Base-by-base conservation (phyloP, 2,888 invertebrate species). In the Stenchaetothrips biformis region DNA sequence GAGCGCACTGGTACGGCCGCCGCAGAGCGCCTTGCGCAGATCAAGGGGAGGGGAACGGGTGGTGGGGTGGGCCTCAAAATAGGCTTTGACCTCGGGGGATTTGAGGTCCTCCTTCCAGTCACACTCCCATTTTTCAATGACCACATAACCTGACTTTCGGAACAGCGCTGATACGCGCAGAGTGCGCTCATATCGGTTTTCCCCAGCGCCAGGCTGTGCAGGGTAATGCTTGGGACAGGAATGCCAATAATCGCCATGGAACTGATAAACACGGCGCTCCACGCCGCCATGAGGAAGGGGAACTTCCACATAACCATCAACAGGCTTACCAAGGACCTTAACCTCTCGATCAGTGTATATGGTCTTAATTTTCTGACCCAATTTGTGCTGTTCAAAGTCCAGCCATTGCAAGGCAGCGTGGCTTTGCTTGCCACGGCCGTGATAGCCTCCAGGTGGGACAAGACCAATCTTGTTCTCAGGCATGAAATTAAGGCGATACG, bases 401-500 rank as follows among this genome's bases (percentile, higher is more conserved):
- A 84, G 49, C 84, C 84, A 84, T n/a, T 82, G 78, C 3, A 84
- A 0, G 7, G 83, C 83, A 8, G 18, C 49, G 77, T n/a, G 59
- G 7, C 84, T 85, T 62, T 85, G 85, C 1, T 83, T 84, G 4
- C 37, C 37, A 1, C 37, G 1, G 37, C 37, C 37, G 4, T 37
- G 37, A 37, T 37, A 37, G 37, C 85, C 85, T 1, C 79, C 79
- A 7, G 78, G 79, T 0, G 85, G 85, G 18, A 85, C 83, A 3
- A 85, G 81, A 9, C 83, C 85, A n/a, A 85, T 84, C 0, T 83
- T 83, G 8, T 84, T 78, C 7, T 82, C 59, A 82, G 84, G 82
- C 13, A 85, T 79, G 82, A 84, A 85, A 27, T 85, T 84, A 49
- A 83, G 82, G n/a, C 80, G 11, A 67, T 77, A 82, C 0, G 79